These are phyloP conservation scores for Lasioglossum villosulum DNA, from an alignment of 2,888 invertebrate genomes.

Conservation along the genomic window DNA sequence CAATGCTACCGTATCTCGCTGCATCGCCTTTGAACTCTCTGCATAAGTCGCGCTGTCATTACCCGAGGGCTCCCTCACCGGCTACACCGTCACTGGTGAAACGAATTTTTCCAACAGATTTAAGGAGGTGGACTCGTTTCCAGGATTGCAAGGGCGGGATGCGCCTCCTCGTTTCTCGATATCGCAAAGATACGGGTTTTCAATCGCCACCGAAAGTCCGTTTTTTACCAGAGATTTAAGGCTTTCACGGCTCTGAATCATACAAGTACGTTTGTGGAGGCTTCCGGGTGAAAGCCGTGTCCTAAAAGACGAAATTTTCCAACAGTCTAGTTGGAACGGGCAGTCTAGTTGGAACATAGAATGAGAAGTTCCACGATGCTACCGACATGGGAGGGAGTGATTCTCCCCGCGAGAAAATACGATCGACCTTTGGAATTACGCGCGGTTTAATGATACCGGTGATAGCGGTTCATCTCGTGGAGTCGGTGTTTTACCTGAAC, in stretches of 20 bases:
- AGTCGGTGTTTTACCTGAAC: slow-evolving; percentile 68
- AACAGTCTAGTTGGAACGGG: too few relatives aligned
- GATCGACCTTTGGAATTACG: slow-evolving; percentile 40
- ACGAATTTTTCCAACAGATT: background rate
- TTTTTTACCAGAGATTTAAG: too few relatives aligned
- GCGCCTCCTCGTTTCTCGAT: too few relatives aligned
- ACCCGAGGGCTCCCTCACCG: background rate
- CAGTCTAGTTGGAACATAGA: background rate
- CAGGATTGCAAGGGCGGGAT: too few relatives aligned
- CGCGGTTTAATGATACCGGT: slow-evolving; percentile 57
- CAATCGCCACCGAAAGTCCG: too few relatives aligned
- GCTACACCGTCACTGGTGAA: background rate
- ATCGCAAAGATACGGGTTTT: too few relatives aligned
- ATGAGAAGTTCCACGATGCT: background rate
- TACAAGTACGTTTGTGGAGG: too few relatives aligned
- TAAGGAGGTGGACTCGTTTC: too few relatives aligned
- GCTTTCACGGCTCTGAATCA: too few relatives aligned
- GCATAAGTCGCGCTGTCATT: background rate
- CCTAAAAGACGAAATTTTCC: too few relatives aligned
- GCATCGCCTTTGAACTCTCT: background rate
- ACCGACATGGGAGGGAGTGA: background rate
- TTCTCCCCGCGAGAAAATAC: slow-evolving; percentile 3
- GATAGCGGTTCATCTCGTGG: slow-evolving; percentile 57
- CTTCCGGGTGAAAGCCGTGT: too few relatives aligned
- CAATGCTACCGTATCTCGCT: slow-evolving; percentile 6